phyloP scores from a whole-genome alignment of 2,113 vertebrate genomes.

The Hiodon alosoides region DNA sequence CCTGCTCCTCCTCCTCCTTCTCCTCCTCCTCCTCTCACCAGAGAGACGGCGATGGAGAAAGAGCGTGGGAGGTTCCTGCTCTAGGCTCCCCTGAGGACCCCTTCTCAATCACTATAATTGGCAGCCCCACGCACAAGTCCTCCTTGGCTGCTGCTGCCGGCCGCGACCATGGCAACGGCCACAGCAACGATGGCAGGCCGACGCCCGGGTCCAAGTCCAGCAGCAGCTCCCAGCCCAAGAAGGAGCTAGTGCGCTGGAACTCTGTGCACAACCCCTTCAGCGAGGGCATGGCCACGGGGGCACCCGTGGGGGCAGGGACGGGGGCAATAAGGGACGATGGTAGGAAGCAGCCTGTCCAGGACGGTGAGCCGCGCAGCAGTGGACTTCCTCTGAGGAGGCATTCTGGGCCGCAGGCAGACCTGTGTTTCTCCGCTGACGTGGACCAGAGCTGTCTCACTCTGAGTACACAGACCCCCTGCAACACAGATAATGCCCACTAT shows the following conservation, averaged over 20 bases:
- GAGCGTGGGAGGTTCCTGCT: slow-evolving; percentile 54
- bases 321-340: slow-evolving; percentile 40
- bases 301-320: neutral
- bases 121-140: slow-evolving; percentile 67
- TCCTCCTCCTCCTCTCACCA: slow-evolving; percentile 28
- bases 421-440: slow-evolving; percentile 66
- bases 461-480: slow-evolving; percentile 40
- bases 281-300: slow-evolving; percentile 31
- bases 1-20: slow-evolving; percentile 26
- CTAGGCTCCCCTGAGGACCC: slow-evolving; percentile 58
- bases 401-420: slow-evolving; percentile 65
- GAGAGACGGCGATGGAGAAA: slow-evolving; percentile 53
- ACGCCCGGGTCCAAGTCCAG: slow-evolving; percentile 27
- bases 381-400: slow-evolving; percentile 60
- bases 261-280: slow-evolving; percentile 67
- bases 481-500: slow-evolving; percentile 16
- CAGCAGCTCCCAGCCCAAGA: slow-evolving; percentile 45
- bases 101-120: slow-evolving; percentile 67
- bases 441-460: slow-evolving; percentile 62
- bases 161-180: slow-evolving; percentile 20
- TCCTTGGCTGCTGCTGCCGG: slow-evolving; percentile 39
- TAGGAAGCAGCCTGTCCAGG: slow-evolving; percentile 46
- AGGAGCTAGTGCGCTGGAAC: slow-evolving; percentile 59
- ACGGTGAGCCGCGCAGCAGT: slow-evolving; percentile 55
- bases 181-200: slow-evolving; percentile 12